Evolutionary conservation across 2,888 invertebrate species (phyloP).

Genomic region (Cephalotes varians): DNA sequence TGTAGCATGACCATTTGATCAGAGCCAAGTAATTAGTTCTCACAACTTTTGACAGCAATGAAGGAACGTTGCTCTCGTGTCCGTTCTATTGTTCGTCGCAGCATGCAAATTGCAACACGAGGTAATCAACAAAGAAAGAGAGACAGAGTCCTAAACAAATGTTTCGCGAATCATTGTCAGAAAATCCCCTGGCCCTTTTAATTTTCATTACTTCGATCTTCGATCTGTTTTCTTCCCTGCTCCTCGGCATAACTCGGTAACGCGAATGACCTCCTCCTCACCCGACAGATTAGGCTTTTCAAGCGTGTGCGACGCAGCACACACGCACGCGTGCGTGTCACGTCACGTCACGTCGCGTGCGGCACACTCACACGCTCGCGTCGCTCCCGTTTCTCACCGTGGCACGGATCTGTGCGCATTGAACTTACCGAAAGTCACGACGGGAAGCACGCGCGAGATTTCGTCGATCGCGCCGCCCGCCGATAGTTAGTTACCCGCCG

Average conservation of each 20-base stretch:
- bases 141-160: not conserved
- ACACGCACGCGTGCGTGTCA: not conserved
- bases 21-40: not conserved
- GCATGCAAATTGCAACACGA: not conserved
- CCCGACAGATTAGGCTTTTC: constrained; percentile 14
- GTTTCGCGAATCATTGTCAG: not conserved
- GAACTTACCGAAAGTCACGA: constrained; percentile 81
- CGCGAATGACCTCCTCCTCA: not conserved
- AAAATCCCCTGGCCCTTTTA: not conserved
- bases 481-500: constrained; percentile 36
- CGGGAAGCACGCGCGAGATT: constrained; percentile 66
- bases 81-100: not conserved
- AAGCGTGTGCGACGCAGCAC: constrained; percentile 2
- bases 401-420: constrained; percentile 83
- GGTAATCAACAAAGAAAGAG: not conserved
- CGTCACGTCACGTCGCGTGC: not conserved
- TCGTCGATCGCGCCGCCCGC: constrained; percentile 59
- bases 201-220: not conserved
- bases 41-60: not conserved
- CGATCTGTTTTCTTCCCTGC: not conserved
- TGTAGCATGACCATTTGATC: not conserved
- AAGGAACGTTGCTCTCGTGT: not conserved
- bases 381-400: constrained; percentile 59
- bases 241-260: not conserved
- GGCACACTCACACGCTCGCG: not conserved